phyloP scores from a whole-genome alignment of 2,113 vertebrate species.

The Bos javanicus region DNA sequence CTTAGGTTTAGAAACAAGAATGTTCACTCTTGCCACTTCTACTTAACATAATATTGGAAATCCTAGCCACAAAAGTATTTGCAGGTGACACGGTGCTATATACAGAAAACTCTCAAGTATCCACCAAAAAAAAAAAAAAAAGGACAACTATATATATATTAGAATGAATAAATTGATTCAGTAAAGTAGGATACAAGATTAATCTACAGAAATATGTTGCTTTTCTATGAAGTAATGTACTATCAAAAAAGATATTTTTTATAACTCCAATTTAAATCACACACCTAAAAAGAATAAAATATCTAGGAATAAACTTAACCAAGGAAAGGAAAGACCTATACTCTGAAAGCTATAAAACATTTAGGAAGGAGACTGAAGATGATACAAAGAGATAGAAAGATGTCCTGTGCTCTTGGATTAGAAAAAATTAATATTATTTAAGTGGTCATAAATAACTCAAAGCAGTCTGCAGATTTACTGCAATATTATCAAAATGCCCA shows the following conservation, averaged over 20 bases:
- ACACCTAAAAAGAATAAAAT: neutral
- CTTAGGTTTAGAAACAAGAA: neutral
- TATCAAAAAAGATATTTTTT: neutral
- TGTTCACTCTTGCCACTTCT: neutral
- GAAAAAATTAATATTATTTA: neutral
- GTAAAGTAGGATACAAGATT: neutral
- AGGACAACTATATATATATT: neutral
- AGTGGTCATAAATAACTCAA: neutral
- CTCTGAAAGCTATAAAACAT: neutral
- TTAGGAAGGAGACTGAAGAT: neutral
- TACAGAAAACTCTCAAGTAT: neutral
- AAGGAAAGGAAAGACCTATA: neutral
- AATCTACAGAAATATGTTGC: neutral
- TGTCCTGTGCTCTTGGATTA: neutral
- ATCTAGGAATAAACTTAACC: neutral
- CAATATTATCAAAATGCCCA: neutral
- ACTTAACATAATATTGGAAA: neutral
- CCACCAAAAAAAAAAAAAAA: neutral
- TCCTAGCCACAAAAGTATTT: neutral
- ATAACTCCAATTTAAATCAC: neutral
- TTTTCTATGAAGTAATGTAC: neutral
- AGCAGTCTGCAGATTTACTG: neutral
- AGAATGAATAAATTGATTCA: neutral
- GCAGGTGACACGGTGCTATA: neutral
- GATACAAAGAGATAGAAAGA: neutral